phyloP scores from a whole-genome alignment of 2,113 vertebrate species.

The Platichthys flesus region DNA sequence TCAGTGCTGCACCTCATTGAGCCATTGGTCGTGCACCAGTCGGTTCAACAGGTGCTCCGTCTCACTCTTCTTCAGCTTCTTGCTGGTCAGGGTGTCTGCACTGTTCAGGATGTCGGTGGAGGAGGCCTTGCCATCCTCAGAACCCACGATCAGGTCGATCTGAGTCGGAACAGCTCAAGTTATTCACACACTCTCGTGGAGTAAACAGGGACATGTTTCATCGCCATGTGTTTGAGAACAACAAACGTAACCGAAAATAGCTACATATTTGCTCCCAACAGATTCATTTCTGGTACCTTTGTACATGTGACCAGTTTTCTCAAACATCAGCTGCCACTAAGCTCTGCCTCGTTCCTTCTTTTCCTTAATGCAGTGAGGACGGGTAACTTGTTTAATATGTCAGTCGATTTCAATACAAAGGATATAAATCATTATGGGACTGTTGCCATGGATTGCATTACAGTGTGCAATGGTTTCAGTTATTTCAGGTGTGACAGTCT shows the following conservation, averaged over 20 bases:
- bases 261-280: too few relatives aligned
- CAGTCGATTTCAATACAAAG: not conserved
- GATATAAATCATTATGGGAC: not conserved
- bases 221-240: too few relatives aligned
- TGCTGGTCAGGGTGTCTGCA: conserved; percentile 87
- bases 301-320: too few relatives aligned
- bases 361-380: not conserved
- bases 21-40: conserved; percentile 94
- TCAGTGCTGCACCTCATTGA: conserved; percentile 85
- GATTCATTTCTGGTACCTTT: too few relatives aligned
- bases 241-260: too few relatives aligned
- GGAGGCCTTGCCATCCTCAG: conserved; percentile 89
- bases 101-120: conserved; percentile 94
- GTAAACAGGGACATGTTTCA: too few relatives aligned
- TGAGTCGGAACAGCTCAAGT: conserved; percentile 58
- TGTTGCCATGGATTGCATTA: not conserved
- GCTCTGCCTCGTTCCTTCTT: too few relatives aligned
- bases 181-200: not conserved
- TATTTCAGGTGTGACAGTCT: not conserved
- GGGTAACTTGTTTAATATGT: too few relatives aligned
- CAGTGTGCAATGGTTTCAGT: not conserved
- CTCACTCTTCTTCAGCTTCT: conserved; percentile 94
- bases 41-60: conserved; percentile 88
- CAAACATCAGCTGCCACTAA: too few relatives aligned
- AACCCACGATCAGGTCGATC: conserved; percentile 92